Base-by-base conservation (phyloP, 2,113 vertebrate species). In the Passer montanus region DNA sequence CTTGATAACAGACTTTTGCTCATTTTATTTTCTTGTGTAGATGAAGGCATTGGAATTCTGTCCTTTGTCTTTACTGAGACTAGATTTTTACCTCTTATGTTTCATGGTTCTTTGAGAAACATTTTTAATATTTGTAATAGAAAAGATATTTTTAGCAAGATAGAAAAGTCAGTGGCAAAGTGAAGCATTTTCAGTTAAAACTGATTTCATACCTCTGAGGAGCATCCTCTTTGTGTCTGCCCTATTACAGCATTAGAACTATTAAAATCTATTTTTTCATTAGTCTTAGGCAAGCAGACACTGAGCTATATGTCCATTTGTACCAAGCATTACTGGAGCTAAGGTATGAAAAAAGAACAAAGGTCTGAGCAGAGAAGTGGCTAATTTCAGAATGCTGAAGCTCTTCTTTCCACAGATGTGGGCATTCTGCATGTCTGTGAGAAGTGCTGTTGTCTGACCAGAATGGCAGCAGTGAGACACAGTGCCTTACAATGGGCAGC, bases 401-500 rank as follows among this genome's bases (percentile, higher is more conserved):
- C 6, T 23, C 22, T 58, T 49, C 11, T 87, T 74, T 70, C 68
- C 56, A 30, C 9, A 72, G 43, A 28, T 33, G 39, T n/a, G 31
- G 26, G 10, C 31, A 7, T 68, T 74, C 8, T 6, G 4, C 2
- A 0, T 35, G 7, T 35, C 35, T 74, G 28, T 92, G 56, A 8
- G 20, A 64, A 78, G 39, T 20, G 0, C 64, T 62, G 22, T 8
- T 64, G 47, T 60, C 66, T 74, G 43, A n/a, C 0, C 0, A 14
- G 46, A 64, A 33, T 13, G 26, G 74, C 58, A 41, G 17, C 79
- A 55, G 27, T 30, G 15, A 56, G 41, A 52, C 43, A 10, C 35
- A 19, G 43, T 28, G 15, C 69, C 66, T 47, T n/a, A 39, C 50
- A 33, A 9, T 23, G 30, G 53, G 70, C 66, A 56, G 39, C 64